These are phyloP conservation scores for Clarias laeviceps DNA, from an alignment of 2,797 vertebrate genomes.

Conservation along the genomic window DNA sequence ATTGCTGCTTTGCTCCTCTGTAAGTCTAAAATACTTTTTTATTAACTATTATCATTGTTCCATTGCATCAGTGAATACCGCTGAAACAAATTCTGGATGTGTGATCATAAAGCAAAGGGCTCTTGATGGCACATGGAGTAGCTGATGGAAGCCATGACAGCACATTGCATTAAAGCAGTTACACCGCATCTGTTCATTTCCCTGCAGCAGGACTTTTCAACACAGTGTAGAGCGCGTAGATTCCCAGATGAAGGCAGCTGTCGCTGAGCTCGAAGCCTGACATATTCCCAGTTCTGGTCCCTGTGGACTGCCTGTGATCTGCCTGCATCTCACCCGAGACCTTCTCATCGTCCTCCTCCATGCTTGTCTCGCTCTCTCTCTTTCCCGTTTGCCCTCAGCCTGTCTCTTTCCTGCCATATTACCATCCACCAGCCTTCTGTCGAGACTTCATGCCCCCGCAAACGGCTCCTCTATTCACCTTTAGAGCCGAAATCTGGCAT, in stretches of 20 bases:
- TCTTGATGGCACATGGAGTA: slow-evolving; percentile 21
- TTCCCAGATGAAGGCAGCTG: slow-evolving; percentile 44
- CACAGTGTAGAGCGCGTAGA: slow-evolving; percentile 33
- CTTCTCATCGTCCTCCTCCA: slow-evolving; percentile 51
- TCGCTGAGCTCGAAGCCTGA: slow-evolving; percentile 45
- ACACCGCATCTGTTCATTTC: slow-evolving; percentile 17
- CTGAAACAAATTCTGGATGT: not conserved
- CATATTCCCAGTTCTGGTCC: slow-evolving; percentile 51
- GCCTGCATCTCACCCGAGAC: slow-evolving; percentile 48
- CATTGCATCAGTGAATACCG: not conserved
- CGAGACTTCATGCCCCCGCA: slow-evolving; percentile 43
- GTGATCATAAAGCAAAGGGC: not conserved
- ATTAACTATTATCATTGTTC: not conserved
- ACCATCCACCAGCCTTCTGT: slow-evolving; percentile 42
- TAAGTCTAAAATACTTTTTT: not conserved
- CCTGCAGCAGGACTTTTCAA: slow-evolving; percentile 27
- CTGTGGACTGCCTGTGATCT: slow-evolving; percentile 53
- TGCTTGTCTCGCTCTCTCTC: slow-evolving; percentile 15
- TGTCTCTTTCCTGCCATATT: slow-evolving; percentile 39
- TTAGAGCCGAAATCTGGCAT: slow-evolving; percentile 35
- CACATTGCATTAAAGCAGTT: slow-evolving; percentile 38
- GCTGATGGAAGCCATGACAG: slow-evolving; percentile 28
- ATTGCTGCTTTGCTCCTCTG: not conserved
- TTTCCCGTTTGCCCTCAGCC: slow-evolving; percentile 12
- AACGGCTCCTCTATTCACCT: slow-evolving; percentile 49